A percentile compares a stretch with the other conserved stretches of the same genome.
Conservation (phyloP, 2,797 vertebrate genomes). For the Peromyscus nudipes region DNA sequence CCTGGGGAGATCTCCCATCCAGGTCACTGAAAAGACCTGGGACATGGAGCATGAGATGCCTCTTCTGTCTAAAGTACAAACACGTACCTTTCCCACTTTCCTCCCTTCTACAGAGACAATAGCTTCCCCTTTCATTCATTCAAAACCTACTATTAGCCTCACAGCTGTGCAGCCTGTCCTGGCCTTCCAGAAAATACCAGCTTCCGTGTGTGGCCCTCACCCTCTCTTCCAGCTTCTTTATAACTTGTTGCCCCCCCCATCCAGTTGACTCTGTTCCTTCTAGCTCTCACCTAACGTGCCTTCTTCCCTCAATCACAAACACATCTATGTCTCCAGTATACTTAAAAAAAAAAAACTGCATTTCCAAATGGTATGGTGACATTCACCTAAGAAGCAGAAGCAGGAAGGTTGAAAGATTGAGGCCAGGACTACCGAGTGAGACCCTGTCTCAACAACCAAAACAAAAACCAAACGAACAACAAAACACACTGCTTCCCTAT, state of each 20-base stretch:
- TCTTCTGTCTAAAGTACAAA: background rate
- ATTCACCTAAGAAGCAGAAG: background rate
- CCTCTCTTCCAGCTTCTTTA: background rate
- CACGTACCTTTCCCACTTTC: background rate
- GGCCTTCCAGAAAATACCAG: background rate
- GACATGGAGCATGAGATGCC: background rate
- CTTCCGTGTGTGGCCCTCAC: background rate
- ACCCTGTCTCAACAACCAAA: background rate
- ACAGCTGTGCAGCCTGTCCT: background rate
- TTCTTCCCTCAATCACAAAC: background rate
- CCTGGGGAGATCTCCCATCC: background rate
- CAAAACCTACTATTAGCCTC: background rate
- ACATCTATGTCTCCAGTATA: fast-evolving
- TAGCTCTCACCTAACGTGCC: background rate
- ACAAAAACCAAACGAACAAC: background rate
- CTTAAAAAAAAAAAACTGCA: background rate
- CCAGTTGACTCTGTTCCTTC: background rate
- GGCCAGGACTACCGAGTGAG: background rate
- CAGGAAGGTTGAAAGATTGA: background rate
- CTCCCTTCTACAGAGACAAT: background rate
- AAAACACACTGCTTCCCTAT: background rate
- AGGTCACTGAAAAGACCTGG: background rate
- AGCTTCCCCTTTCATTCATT: background rate
- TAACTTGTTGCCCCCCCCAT: fast-evolving
- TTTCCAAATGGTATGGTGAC: background rate